A percentile compares a stretch with the other conserved stretches of the same genome.
These are phyloP conservation scores for Tetragnatha versicolor DNA, from an alignment of 1,140 invertebrate genomes.

Conservation along the genomic window DNA sequence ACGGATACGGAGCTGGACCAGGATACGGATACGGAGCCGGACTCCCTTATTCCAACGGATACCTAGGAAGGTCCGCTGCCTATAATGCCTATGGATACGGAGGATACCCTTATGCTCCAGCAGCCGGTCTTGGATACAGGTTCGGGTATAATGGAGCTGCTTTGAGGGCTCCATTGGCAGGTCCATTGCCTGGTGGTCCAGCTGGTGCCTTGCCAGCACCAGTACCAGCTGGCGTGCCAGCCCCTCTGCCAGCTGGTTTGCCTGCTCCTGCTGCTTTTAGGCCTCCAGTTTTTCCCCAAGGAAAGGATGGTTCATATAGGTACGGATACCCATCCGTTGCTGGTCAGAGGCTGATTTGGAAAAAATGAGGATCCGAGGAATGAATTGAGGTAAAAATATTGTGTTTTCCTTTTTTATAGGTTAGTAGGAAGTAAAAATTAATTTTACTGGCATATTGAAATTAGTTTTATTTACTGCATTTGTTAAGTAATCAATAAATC, in stretches of 20 bases:
- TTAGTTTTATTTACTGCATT: too few species aligned
- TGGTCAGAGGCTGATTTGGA: not conserved
- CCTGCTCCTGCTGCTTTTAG: not conserved
- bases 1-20: not conserved
- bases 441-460: too few species aligned
- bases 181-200: constrained; percentile 7
- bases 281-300: not conserved
- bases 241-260: not conserved
- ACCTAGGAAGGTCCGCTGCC: not conserved
- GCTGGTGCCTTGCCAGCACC: not conserved
- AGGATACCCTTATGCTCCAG: not conserved
- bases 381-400: not conserved
- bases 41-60: not conserved
- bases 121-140: constrained; percentile 8
- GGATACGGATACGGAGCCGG: constrained; percentile 7
- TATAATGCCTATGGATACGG: not conserved
- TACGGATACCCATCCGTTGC: not conserved
- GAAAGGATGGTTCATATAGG: constrained; percentile 16
- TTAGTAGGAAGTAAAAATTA: not conserved
- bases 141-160: not conserved
- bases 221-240: not conserved
- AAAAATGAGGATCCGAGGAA: not conserved
- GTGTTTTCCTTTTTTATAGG: not conserved
- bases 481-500: too few species aligned
- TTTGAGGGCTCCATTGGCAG: not conserved